Evolutionary conservation across 2,888 invertebrate genomes (phyloP).

Genomic region (Drosophila quinaria): DNA sequence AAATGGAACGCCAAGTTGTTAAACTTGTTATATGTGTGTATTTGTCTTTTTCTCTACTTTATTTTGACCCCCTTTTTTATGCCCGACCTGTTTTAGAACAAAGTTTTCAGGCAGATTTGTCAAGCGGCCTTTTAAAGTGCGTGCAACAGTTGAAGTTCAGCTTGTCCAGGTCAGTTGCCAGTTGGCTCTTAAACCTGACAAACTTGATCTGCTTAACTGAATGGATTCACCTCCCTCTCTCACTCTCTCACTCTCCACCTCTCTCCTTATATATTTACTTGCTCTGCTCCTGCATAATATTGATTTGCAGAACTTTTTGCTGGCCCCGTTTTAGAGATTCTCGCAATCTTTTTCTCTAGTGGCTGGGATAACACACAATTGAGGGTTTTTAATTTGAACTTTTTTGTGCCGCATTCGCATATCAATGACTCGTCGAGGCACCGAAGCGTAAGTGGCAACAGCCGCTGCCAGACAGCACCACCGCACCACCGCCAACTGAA

Average conservation of each 20-base stretch:
- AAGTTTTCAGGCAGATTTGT: conserved; percentile 60
- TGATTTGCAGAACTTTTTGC: conserved; percentile 57
- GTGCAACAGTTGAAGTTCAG: conserved; percentile 52
- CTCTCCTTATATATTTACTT: background rate
- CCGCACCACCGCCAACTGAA: conserved; percentile 19
- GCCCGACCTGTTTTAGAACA: conserved; percentile 24
- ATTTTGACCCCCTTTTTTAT: conserved; percentile 3
- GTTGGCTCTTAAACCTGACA: conserved; percentile 33
- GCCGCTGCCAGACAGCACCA: conserved; percentile 39
- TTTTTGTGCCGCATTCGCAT: conserved; percentile 61
- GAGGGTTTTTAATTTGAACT: conserved; percentile 80
- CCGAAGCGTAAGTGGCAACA: conserved; percentile 65
- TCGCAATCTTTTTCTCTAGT: conserved; percentile 44
- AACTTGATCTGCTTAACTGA: conserved; percentile 38
- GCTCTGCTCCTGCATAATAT: conserved; percentile 56
- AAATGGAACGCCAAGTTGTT: conserved; percentile 65
- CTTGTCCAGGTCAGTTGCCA: conserved; percentile 22
- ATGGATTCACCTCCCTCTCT: conserved; percentile 22
- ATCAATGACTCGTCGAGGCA: conserved; percentile 66
- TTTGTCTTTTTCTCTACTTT: background rate
- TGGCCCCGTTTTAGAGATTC: conserved; percentile 16
- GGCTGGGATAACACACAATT: conserved; percentile 66
- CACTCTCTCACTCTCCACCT: too few species aligned
- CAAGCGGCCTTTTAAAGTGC: conserved; percentile 60
- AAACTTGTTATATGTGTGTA: conserved; percentile 39